phyloP scores from a whole-genome alignment of 1,140 invertebrate genomes.

The Drosophila hydei region DNA sequence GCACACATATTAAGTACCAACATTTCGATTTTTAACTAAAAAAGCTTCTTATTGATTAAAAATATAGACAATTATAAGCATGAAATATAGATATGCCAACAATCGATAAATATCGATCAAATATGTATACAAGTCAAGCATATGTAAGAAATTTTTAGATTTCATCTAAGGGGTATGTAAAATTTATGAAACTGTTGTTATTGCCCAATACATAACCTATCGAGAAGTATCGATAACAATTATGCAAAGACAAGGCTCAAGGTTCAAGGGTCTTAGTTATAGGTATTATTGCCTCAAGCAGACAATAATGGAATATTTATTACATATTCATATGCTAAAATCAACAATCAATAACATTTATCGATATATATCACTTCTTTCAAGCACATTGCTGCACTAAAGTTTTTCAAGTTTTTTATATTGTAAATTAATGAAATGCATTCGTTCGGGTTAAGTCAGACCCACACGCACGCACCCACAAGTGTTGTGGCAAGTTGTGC shows the following conservation, averaged over 20 bases:
- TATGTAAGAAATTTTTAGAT: too few species aligned
- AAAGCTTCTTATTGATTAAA: too few species aligned
- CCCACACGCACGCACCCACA: constrained; percentile 3
- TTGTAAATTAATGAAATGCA: constrained; percentile 58
- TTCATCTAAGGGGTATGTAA: too few species aligned
- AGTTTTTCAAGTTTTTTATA: neutral
- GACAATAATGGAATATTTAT: too few species aligned
- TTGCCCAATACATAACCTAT: neutral
- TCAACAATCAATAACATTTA: neutral
- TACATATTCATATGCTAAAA: too few species aligned
- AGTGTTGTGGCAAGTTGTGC: constrained; percentile 68
- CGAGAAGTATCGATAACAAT: neutral
- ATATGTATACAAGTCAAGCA: neutral
- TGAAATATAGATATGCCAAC: too few species aligned
- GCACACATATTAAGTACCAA: too few species aligned
- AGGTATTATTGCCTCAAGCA: too few species aligned
- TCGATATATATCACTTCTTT: neutral
- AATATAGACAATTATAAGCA: too few species aligned
- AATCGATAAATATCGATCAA: neutral
- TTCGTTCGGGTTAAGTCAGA: constrained; percentile 42
- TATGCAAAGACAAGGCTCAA: neutral
- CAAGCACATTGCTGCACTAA: neutral
- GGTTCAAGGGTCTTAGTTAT: too few species aligned
- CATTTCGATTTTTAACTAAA: too few species aligned
- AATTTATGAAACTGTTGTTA: too few species aligned